Conservation (phyloP, 1,140 invertebrate genomes). For the Eupristina koningsbergeri region DNA sequence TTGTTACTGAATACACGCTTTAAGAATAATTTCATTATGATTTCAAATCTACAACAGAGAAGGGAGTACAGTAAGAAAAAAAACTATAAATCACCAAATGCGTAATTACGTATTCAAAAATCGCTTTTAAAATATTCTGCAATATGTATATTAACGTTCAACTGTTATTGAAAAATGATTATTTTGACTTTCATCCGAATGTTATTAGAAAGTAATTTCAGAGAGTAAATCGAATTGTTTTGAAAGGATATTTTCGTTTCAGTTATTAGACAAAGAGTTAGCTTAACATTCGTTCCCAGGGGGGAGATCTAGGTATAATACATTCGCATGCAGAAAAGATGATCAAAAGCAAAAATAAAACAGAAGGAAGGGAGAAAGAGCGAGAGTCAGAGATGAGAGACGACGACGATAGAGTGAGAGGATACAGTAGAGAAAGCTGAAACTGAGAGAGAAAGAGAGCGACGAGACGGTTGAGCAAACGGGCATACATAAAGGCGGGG, state of each 20-base stretch:
- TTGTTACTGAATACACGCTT: neutral
- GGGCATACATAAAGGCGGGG: constrained; percentile 34
- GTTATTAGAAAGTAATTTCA: constrained; percentile 26
- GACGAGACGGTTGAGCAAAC: constrained; percentile 41
- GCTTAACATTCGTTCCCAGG: constrained; percentile 22
- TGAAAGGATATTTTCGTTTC: constrained; percentile 45
- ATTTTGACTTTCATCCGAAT: neutral
- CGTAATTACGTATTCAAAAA: neutral
- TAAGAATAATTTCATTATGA: neutral
- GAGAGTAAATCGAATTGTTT: constrained; percentile 32
- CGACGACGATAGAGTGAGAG: constrained; percentile 45
- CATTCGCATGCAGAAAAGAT: constrained; percentile 51
- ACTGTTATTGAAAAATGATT: neutral
- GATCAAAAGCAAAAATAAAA: constrained; percentile 52
- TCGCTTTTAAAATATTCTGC: neutral
- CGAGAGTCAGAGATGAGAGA: constrained; percentile 16
- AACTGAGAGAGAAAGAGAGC: constrained; percentile 41
- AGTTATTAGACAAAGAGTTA: constrained; percentile 48
- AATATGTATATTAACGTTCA: neutral
- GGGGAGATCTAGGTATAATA: constrained; percentile 46
- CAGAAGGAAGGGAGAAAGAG: constrained; percentile 36
- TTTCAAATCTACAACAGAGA: neutral
- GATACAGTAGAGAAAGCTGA: constrained; percentile 44
- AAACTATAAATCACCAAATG: neutral
- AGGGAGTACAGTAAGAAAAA: neutral